Conservation (phyloP, 30 jellyfish, hydroid and myxozoan species). For the Aurelia aurita complex sp. Pacific region DNA sequence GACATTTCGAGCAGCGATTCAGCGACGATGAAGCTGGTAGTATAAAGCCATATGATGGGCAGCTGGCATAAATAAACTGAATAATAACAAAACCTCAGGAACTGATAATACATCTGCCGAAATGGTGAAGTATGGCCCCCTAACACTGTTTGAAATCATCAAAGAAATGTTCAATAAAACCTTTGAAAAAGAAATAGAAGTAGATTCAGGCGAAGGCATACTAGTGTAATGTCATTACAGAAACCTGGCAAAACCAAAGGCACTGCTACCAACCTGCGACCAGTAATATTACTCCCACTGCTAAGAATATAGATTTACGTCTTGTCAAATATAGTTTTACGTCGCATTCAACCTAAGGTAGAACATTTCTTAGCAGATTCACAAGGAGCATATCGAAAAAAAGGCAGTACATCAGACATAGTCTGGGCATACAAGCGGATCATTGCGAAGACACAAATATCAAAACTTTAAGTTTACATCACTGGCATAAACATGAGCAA, state of each 20-base stretch:
- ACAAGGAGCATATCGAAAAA: slow-evolving; percentile 7
- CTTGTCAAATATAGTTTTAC: slow-evolving; percentile 6
- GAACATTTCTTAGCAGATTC: neutral
- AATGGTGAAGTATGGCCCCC: slow-evolving; percentile 62
- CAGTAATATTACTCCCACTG: no score
- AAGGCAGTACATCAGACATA: slow-evolving; percentile 9
- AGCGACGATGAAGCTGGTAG: slow-evolving; percentile 45
- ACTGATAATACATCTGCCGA: slow-evolving; percentile 64
- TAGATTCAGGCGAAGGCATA: slow-evolving; percentile 45
- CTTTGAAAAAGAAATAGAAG: slow-evolving; percentile 49
- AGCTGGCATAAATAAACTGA: slow-evolving; percentile 46
- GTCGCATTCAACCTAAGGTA: slow-evolving; percentile 5
- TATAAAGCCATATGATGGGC: slow-evolving; percentile 60
- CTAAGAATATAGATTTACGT: neutral
- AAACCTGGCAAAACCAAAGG: slow-evolving; percentile 34
- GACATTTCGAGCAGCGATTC: slow-evolving; percentile 11
- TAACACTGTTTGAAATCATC: slow-evolving; percentile 41
- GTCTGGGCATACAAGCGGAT: slow-evolving; percentile 2
- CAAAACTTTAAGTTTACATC: slow-evolving; percentile 27
- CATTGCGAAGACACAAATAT: slow-evolving; percentile 8
- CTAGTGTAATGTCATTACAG: slow-evolving; percentile 20
- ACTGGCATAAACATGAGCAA: slow-evolving; percentile 61
- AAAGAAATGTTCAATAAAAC: slow-evolving; percentile 45
- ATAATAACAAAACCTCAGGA: slow-evolving; percentile 56
- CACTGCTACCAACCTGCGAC: no score